Conservation (phyloP, 2,797 vertebrate species). For the Myripristis jacobus region DNA sequence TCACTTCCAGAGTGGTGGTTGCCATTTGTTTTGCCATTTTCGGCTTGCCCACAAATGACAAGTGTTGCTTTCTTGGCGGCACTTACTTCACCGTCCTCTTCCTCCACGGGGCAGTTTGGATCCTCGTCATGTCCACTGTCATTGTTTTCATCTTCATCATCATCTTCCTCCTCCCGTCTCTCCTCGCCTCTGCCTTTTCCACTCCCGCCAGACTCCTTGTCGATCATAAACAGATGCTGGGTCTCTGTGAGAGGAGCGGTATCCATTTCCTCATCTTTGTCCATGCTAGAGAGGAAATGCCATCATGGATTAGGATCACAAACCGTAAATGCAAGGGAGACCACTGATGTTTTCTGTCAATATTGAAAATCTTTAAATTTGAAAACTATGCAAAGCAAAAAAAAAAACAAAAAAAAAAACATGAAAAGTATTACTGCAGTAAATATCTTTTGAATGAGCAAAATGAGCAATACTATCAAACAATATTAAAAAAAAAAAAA, state of each 20-base stretch:
- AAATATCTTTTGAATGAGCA: no score
- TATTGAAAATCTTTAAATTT: no score
- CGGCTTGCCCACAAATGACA: neutral
- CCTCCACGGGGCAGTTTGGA: constrained; percentile 19
- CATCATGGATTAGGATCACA: constrained; percentile 5
- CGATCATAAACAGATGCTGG: constrained; percentile 60
- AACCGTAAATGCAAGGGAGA: neutral
- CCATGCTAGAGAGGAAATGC: constrained; percentile 59
- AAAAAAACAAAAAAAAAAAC: no score
- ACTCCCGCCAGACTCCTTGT: constrained; percentile 51
- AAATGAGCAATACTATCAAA: no score
- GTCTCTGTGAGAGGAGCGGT: constrained; percentile 55
- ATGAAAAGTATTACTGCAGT: no score
- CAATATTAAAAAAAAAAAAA: no score
- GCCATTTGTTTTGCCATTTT: constrained; percentile 46
- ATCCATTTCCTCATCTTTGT: constrained; percentile 81
- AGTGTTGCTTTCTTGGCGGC: constrained; percentile 65
- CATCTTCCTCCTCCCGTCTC: constrained; percentile 12
- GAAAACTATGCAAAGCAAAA: no score
- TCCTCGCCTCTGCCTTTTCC: neutral
- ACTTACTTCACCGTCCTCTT: constrained; percentile 65
- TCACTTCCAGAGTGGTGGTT: constrained; percentile 54
- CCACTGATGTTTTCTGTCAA: no score
- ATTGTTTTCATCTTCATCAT: constrained; percentile 14
- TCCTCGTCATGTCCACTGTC: constrained; percentile 58